Conservation (phyloP, 1,140 invertebrate genomes). For the Listronotus oregonensis region DNA sequence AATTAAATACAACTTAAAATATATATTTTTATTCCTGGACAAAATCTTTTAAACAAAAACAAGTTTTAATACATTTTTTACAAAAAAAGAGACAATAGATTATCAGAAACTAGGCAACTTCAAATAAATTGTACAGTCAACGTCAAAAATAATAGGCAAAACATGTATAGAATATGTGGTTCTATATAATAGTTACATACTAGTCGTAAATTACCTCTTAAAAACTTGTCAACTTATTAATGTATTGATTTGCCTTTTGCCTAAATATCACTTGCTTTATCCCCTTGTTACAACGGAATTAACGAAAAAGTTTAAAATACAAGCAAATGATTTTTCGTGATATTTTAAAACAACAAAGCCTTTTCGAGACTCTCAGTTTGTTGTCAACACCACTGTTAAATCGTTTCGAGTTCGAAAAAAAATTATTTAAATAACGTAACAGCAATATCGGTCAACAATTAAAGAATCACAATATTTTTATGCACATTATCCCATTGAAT, state of each 20-base stretch:
- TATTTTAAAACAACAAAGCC: conserved; percentile 12
- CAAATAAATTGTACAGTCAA: conserved; percentile 39
- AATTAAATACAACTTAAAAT: too few species aligned
- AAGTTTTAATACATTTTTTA: too few species aligned
- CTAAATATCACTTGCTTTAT: conserved; percentile 12
- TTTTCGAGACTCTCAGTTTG: conserved; percentile 12
- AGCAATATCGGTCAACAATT: conserved; percentile 22
- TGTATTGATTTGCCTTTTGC: conserved; percentile 42
- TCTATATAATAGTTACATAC: conserved; percentile 50
- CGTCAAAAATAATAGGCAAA: conserved; percentile 44
- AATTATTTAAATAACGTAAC: conserved; percentile 7
- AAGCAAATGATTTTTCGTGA: conserved; percentile 26
- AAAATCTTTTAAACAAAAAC: too few species aligned
- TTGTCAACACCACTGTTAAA: conserved; percentile 12
- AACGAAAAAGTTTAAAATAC: conserved; percentile 18
- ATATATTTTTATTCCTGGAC: too few species aligned
- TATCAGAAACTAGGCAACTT: conserved; percentile 19
- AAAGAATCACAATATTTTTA: conserved; percentile 10
- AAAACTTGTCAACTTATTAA: conserved; percentile 38
- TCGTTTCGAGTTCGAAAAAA: not conserved
- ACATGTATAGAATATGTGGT: conserved; percentile 48
- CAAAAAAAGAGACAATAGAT: not conserved
- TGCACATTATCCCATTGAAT: conserved; percentile 11
- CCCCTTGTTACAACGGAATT: not conserved
- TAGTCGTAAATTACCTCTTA: conserved; percentile 51